These are phyloP conservation scores for Trichonephila clavipes DNA, from an alignment of 1,140 invertebrate genomes.

Conservation along the genomic window DNA sequence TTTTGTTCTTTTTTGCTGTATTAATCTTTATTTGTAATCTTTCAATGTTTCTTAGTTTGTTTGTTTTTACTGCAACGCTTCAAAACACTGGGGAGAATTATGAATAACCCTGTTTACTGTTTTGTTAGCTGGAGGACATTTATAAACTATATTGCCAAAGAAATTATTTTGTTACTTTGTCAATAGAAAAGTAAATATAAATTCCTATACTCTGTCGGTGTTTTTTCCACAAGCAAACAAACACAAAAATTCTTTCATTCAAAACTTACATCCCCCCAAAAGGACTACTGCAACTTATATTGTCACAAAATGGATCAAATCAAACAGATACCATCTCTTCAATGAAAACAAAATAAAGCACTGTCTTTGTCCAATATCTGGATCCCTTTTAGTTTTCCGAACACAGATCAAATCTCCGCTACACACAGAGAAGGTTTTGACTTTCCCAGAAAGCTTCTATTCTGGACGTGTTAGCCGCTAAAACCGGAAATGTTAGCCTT, in stretches of 20 bases:
- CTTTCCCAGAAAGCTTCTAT: conserved; percentile 3
- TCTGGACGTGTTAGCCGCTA: background rate
- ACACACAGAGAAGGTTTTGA: conserved; percentile 1
- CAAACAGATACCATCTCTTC: background rate
- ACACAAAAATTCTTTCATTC: background rate
- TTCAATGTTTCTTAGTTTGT: too few species aligned
- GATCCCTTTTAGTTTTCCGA: background rate
- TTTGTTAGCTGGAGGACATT: too few species aligned
- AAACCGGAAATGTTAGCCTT: background rate
- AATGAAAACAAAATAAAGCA: background rate
- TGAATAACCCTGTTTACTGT: too few species aligned
- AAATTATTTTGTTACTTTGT: too few species aligned
- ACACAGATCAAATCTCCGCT: conserved; percentile 16
- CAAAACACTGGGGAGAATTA: too few species aligned
- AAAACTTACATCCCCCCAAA: background rate
- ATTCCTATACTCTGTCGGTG: background rate
- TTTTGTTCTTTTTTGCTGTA: too few species aligned
- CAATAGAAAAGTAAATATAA: background rate
- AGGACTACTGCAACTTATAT: background rate
- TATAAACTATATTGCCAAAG: too few species aligned
- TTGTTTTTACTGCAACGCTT: too few species aligned
- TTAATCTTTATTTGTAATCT: too few species aligned
- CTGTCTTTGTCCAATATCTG: background rate
- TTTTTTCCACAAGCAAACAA: background rate
- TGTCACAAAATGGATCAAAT: background rate